Evolutionary conservation across 2,888 invertebrate species (phyloP).

Genomic region (Glaucopsyche alexis): DNA sequence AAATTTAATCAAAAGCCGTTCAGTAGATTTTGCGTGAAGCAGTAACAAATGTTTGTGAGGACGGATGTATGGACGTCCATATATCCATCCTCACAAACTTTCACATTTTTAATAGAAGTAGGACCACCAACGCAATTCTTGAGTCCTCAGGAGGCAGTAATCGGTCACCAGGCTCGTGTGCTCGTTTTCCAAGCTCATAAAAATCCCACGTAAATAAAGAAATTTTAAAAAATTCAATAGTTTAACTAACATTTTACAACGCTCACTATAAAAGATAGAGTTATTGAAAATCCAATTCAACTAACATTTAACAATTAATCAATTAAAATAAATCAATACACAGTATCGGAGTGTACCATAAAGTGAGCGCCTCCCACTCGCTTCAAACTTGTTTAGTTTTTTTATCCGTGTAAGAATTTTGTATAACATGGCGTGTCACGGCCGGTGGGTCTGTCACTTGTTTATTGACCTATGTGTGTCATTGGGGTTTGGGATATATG

Average conservation of each 20-base stretch:
- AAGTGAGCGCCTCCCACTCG: conserved; percentile 15
- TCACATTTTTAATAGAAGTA: neutral
- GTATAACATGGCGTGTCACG: conserved; percentile 51
- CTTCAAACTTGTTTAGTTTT: conserved; percentile 39
- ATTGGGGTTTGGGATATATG: neutral
- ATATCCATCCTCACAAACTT: too few relatives aligned
- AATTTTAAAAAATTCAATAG: too few relatives aligned
- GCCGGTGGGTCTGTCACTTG: conserved; percentile 39
- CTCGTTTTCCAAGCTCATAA: neutral
- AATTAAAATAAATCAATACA: neutral
- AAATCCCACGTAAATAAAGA: neutral
- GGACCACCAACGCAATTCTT: neutral
- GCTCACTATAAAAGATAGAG: neutral
- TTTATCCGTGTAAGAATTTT: conserved; percentile 53
- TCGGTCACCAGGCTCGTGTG: neutral
- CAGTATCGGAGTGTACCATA: neutral
- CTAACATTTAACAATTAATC: conserved; percentile 1
- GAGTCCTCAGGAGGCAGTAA: neutral
- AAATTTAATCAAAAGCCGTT: too few relatives aligned
- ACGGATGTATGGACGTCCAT: too few relatives aligned
- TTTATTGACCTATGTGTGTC: conserved; percentile 22
- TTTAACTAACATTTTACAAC: neutral
- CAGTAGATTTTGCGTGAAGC: too few relatives aligned
- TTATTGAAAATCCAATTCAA: neutral
- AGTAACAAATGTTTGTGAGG: too few relatives aligned